Evolutionary conservation across 2,888 invertebrate species (phyloP).

Genomic region (Anagyrus pseudococci): DNA sequence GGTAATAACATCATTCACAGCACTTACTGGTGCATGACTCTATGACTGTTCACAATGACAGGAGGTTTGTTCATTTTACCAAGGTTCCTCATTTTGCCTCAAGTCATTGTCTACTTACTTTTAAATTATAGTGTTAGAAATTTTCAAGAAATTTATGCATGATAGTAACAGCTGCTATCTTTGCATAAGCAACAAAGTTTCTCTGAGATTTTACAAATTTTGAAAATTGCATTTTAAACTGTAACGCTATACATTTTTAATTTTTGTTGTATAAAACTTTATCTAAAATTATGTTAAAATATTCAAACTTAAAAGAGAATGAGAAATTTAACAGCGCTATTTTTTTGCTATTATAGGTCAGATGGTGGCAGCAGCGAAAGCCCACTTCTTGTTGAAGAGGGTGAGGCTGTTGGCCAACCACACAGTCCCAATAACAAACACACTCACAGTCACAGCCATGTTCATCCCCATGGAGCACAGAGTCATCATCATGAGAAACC

Average conservation of each 20-base stretch:
- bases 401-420: conserved; percentile 58
- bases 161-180: conserved; percentile 6
- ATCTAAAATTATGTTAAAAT: too few relatives aligned
- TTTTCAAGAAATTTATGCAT: conserved; percentile 21
- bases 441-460: conserved; percentile 53
- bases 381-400: conserved; percentile 60
- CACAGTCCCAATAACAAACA: conserved; percentile 59
- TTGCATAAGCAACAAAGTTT: too few relatives aligned
- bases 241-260: too few relatives aligned
- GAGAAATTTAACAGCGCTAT: conserved; percentile 6
- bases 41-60: conserved; percentile 29
- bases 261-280: too few relatives aligned
- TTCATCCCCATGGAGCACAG: conserved; percentile 54
- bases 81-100: conserved; percentile 17
- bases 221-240: too few relatives aligned
- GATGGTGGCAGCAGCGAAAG: conserved; percentile 61
- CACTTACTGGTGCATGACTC: conserved; percentile 30
- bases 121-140: conserved; percentile 12
- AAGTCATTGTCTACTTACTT: conserved; percentile 22
- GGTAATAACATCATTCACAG: conserved; percentile 30
- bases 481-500: conserved; percentile 79
- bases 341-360: conserved; percentile 50
- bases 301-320: too few relatives aligned
- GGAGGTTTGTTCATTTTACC: conserved; percentile 22
- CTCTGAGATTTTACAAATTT: too few relatives aligned